A percentile compares a stretch with the other conserved stretches of the same genome.
These are phyloP conservation scores for Australoheros scitulus DNA, from an alignment of 2,113 vertebrate species.

Conservation along the genomic window DNA sequence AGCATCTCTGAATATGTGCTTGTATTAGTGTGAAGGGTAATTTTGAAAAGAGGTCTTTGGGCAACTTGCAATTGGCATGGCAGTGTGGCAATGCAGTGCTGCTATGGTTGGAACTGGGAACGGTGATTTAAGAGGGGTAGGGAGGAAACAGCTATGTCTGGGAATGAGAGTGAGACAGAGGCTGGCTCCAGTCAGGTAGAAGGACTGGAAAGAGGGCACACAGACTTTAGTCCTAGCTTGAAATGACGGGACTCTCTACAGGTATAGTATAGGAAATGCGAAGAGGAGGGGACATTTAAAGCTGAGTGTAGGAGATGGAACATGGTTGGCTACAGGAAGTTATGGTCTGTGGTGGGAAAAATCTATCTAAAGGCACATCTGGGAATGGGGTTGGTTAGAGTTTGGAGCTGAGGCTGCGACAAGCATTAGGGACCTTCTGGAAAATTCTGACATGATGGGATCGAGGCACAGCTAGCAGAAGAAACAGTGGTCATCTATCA, in stretches of 20 bases:
- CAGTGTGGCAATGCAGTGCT: slow-evolving; percentile 36
- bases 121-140: slow-evolving; percentile 62
- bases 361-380: slow-evolving; percentile 49
- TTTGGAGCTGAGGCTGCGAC: slow-evolving; percentile 31
- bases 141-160: slow-evolving; percentile 61
- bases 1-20: slow-evolving; percentile 30
- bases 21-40: slow-evolving; percentile 14
- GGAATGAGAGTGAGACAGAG: slow-evolving; percentile 41
- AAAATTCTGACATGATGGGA: slow-evolving; percentile 41
- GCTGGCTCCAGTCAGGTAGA: slow-evolving; percentile 63
- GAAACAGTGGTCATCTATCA: slow-evolving; percentile 34
- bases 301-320: slow-evolving; percentile 38
- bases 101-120: slow-evolving; percentile 39
- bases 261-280: slow-evolving; percentile 30
- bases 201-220: slow-evolving; percentile 41
- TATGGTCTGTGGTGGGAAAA: slow-evolving; percentile 46
- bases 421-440: slow-evolving; percentile 31
- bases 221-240: slow-evolving; percentile 13
- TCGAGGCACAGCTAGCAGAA: slow-evolving; percentile 13
- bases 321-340: slow-evolving; percentile 28
- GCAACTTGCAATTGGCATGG: slow-evolving; percentile 18
- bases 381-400: slow-evolving; percentile 29
- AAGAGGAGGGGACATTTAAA: slow-evolving; percentile 25
- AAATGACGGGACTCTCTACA: slow-evolving; percentile 32
- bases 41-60: slow-evolving; percentile 36